A percentile compares a stretch with the other conserved stretches of the same genome.
Evolutionary conservation across 2,797 vertebrate species (phyloP).

Genomic region (Nasua narica): DNA sequence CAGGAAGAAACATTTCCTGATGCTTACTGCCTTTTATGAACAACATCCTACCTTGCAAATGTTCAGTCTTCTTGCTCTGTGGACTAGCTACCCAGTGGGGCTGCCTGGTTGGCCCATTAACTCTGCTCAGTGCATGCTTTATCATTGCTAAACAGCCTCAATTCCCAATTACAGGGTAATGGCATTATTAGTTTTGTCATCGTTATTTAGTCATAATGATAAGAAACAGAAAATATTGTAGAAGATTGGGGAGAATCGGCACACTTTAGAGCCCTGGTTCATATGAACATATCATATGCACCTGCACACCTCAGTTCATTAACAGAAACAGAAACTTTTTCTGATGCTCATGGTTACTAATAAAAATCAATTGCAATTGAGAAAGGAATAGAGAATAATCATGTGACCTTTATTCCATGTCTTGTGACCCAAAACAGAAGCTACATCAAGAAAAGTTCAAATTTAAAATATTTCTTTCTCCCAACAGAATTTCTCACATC

Average conservation of each 20-base stretch:
- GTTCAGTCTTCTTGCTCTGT: constrained; percentile 5
- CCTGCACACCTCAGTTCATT: not conserved
- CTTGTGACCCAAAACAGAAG: not conserved
- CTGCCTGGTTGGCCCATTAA: constrained; percentile 59
- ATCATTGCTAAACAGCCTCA: not conserved
- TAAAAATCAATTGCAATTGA: constrained; percentile 11
- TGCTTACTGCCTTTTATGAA: not conserved
- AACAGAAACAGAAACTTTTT: not conserved
- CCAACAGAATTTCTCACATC: not conserved
- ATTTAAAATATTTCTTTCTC: not conserved
- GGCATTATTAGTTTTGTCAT: constrained; percentile 56
- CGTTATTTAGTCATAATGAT: constrained; percentile 45
- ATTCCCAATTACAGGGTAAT: constrained; percentile 50
- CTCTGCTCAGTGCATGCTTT: not conserved
- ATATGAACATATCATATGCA: not conserved
- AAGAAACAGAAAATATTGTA: constrained; percentile 42
- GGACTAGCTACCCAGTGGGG: constrained; percentile 47
- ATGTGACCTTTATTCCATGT: not conserved
- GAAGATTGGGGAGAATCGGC: not conserved
- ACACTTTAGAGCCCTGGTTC: not conserved
- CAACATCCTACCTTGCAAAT: not conserved
- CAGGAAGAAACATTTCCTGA: not conserved
- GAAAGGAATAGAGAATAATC: not conserved
- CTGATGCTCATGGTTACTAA: not conserved
- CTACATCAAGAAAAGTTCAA: not conserved